Evolutionary conservation across 2,888 invertebrate genomes (phyloP).

Genomic region (Augochlorella aurata): DNA sequence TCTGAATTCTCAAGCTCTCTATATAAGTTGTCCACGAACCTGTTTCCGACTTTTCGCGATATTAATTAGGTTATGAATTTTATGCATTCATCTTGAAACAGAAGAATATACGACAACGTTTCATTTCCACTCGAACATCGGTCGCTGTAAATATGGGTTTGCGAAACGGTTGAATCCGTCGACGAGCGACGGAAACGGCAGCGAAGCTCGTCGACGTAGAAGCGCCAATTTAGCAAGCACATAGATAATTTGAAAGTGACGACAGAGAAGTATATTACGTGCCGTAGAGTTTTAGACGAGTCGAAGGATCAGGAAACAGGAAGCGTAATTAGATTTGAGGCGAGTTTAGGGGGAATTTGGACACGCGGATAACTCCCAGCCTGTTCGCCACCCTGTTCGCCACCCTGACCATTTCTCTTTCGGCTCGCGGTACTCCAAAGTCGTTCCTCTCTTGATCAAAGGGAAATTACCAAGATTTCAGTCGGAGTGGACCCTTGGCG

Average conservation of each 20-base stretch:
- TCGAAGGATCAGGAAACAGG: not conserved
- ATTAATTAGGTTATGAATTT: no score
- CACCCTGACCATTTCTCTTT: conserved; percentile 34
- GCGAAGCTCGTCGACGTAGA: not conserved
- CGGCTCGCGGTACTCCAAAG: not conserved
- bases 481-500: conserved; percentile 11
- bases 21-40: no score
- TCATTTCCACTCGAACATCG: no score
- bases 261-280: conserved; percentile 4
- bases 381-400: not conserved
- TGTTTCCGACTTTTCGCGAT: no score
- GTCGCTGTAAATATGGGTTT: no score
- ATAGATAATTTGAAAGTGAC: not conserved
- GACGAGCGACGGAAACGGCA: not conserved
- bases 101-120: no score
- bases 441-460: conserved; percentile 37
- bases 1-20: no score
- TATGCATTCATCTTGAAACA: no score
- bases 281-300: not conserved
- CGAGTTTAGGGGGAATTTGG: conserved; percentile 15
- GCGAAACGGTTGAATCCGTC: not conserved
- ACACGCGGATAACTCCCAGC: not conserved
- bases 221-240: not conserved
- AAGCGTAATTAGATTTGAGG: conserved; percentile 20
- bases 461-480: conserved; percentile 46